Evolutionary conservation across 1,140 invertebrate genomes (phyloP).

Genomic region (Eriosoma lanigerum): DNA sequence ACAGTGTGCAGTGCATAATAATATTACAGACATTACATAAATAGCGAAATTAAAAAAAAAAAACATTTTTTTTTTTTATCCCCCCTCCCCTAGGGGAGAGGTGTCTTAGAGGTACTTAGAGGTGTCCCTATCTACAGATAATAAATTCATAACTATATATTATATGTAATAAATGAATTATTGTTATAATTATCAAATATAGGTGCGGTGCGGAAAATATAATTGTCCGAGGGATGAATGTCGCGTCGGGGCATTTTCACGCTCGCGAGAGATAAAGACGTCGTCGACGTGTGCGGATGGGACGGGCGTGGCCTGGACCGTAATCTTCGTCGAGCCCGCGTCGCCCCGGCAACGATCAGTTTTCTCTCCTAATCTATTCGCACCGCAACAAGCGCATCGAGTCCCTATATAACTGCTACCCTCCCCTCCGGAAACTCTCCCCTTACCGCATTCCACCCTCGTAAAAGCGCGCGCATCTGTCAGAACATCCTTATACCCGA

Average conservation of each 20-base stretch:
- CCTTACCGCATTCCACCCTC: background rate
- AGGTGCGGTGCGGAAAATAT: background rate
- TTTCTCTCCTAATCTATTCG: conserved; percentile 36
- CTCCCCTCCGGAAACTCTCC: no score
- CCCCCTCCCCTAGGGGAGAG: no score
- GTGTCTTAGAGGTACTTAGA: no score
- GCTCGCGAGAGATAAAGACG: background rate
- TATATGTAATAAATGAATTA: no score
- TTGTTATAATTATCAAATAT: no score
- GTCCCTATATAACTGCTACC: background rate
- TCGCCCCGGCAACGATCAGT: conserved; percentile 29
- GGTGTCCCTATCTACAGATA: no score
- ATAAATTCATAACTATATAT: no score
- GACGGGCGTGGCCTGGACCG: conserved; percentile 21
- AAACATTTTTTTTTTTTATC: no score
- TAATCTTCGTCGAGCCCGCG: background rate
- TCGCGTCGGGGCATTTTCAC: background rate
- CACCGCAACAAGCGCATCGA: conserved; percentile 29
- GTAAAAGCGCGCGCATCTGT: background rate
- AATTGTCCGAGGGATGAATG: background rate
- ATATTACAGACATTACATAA: no score
- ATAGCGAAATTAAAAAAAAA: no score
- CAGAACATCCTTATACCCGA: no score
- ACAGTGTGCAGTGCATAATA: no score
- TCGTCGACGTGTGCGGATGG: background rate